These are phyloP conservation scores for Platygyra sinensis DNA, from an alignment of 64 coral and sea anemone species.

Conservation along the genomic window DNA sequence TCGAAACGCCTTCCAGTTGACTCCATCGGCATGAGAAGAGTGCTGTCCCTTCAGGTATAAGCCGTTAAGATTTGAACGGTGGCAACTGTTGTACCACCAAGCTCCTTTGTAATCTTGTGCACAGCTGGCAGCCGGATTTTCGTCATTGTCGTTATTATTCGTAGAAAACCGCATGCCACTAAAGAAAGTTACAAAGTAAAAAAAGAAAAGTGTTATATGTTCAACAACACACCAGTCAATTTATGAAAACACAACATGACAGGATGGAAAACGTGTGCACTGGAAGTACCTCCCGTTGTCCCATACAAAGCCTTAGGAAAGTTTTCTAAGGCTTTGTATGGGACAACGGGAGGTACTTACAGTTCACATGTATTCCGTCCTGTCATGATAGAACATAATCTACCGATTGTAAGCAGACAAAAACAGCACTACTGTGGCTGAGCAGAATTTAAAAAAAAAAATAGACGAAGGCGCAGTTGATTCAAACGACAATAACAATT, in stretches of 20 bases:
- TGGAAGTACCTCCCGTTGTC: no score
- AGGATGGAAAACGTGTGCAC: no score
- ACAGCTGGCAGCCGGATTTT: background rate
- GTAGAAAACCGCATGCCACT: constrained; percentile 22
- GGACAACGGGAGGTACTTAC: no score
- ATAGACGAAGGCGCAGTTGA: no score
- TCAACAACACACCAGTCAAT: background rate
- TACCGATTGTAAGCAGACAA: no score
- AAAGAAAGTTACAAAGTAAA: background rate
- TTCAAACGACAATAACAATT: no score
- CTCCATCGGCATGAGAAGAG: background rate
- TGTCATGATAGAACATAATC: no score
- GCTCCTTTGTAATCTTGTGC: background rate
- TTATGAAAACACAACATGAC: background rate
- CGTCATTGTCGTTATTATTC: constrained; percentile 30
- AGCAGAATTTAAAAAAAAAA: no score
- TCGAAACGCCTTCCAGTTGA: constrained; percentile 10
- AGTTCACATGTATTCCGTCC: no score
- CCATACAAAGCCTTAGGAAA: no score
- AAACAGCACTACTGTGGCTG: no score
- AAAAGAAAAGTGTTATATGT: background rate
- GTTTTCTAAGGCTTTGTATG: no score
- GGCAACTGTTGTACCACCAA: constrained; percentile 34
- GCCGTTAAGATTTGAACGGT: constrained; percentile 13
- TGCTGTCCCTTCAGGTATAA: constrained; percentile 14